These are phyloP conservation scores for Carterocephalus palaemon DNA, from an alignment of 2,888 invertebrate species.

Conservation along the genomic window DNA sequence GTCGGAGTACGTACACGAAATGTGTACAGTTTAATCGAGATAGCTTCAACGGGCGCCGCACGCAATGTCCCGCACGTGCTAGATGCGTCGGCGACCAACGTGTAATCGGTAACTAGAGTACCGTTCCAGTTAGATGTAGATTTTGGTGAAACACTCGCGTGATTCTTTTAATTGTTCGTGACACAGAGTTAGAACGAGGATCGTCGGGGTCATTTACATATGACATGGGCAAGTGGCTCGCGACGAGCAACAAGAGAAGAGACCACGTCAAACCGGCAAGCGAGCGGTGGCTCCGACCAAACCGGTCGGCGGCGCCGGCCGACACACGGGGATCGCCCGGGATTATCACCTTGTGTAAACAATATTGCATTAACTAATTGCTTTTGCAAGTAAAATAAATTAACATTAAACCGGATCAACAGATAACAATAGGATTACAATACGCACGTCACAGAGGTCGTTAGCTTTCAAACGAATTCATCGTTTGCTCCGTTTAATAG, in stretches of 20 bases:
- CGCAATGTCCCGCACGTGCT: constrained; percentile 16
- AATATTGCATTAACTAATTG: constrained; percentile 61
- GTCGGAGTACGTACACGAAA: background rate
- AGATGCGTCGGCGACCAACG: constrained; percentile 4
- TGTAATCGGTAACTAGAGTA: constrained; percentile 10
- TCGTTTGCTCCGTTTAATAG: background rate
- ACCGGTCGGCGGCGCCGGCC: constrained; percentile 75
- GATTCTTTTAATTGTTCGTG: constrained; percentile 23
- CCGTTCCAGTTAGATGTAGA: constrained; percentile 10
- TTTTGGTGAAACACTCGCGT: constrained; percentile 11
- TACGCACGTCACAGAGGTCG: too few relatives aligned
- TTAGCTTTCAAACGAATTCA: background rate
- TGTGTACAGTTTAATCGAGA: constrained; percentile 29
- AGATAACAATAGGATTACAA: too few relatives aligned
- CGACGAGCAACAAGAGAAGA: constrained; percentile 68
- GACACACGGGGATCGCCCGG: constrained; percentile 49
- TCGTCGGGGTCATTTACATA: constrained; percentile 72
- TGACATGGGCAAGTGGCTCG: constrained; percentile 60
- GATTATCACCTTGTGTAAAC: constrained; percentile 75
- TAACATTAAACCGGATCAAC: background rate
- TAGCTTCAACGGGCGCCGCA: constrained; percentile 3
- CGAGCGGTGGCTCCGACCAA: constrained; percentile 66
- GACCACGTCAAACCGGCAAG: constrained; percentile 74
- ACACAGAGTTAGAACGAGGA: constrained; percentile 36
- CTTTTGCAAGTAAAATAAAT: constrained; percentile 25